phyloP scores from a whole-genome alignment of 2,888 invertebrate species.

The Parnassius mnemosyne region DNA sequence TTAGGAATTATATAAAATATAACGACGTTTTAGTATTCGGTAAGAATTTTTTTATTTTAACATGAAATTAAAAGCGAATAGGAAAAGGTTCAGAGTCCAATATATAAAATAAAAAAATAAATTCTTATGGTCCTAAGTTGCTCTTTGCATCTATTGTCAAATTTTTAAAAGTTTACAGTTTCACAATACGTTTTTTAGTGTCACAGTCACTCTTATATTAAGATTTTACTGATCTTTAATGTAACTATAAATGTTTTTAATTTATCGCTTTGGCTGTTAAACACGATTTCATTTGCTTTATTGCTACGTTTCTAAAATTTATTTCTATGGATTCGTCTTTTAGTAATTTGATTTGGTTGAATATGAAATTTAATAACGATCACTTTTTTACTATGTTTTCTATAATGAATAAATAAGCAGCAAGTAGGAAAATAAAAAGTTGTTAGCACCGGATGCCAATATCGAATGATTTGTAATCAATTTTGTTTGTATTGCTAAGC shows the following conservation, averaged over 20 bases:
- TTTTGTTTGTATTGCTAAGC: slow-evolving; percentile 17
- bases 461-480: slow-evolving; percentile 16
- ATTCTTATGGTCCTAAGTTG: not conserved
- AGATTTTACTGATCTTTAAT: slow-evolving; percentile 71
- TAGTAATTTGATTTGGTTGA: slow-evolving; percentile 66
- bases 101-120: not conserved
- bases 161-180: slow-evolving; percentile 39
- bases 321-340: slow-evolving; percentile 58
- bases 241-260: slow-evolving; percentile 70
- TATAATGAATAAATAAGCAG: slow-evolving; percentile 40
- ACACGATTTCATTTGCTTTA: slow-evolving; percentile 71
- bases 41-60: slow-evolving; percentile 1
- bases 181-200: slow-evolving; percentile 53
- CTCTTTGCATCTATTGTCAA: slow-evolving; percentile 32
- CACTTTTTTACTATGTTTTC: slow-evolving; percentile 58
- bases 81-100: slow-evolving; percentile 20
- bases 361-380: slow-evolving; percentile 63
- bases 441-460: slow-evolving; percentile 15
- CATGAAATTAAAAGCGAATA: slow-evolving; percentile 4
- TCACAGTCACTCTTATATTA: slow-evolving; percentile 57
- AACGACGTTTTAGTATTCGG: slow-evolving; percentile 4
- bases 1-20: slow-evolving; percentile 19
- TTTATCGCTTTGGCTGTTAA: slow-evolving; percentile 68
- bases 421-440: slow-evolving; percentile 30
- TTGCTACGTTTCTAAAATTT: slow-evolving; percentile 61